Evolutionary conservation across 2,113 vertebrate genomes (phyloP), one percentile per base, ranked within the genome.

Genomic region (Phylloscopus trochilus): DNA sequence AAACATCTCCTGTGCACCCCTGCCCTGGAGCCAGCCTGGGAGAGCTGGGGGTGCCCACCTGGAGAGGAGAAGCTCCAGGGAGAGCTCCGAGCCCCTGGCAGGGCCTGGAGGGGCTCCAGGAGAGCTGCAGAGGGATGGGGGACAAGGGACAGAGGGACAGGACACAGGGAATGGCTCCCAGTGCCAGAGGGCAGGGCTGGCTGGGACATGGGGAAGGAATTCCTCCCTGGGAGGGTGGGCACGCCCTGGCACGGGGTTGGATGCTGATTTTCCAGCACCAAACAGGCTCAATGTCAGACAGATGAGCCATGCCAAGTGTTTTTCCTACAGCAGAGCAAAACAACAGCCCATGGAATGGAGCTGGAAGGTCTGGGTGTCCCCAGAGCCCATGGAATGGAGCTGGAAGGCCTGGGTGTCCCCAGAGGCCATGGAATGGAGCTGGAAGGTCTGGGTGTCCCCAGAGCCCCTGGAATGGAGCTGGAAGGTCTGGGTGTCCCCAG

Each of bases 291-390:
- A 21, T 97, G 72, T 91, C 21, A 4, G 95, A 92, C 70, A 98
- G 86, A 90, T 98, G 98, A 58, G 96, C 97, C 70, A 97, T 49
- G 23, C 95, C 96, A 30, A 96, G 76, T 91, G 98, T 97, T 70
- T 87, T 94, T 81, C 98, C 99, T 99, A 76, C 37, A 93, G 92
- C 41, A 95, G 92, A 91, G 75, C 35, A 66, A 52, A 51, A 44
- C 52, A 87, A 46, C 43, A 24, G 52, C 12, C 19, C 6, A 13
- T 55, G 16, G 44, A 51, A 10, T 1, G 43, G 52, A 69, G 27
- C 15, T 28, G 52, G 8, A 26, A 64, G 47, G 19, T 64, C 31
- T 41, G 26, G n/a, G 53, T 56, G n/a, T 44, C 43, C 58, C 1
- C 10, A 31, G 68, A n/a, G n/a, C n/a, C n/a, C n/a, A n/a, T n/a